Evolutionary conservation across 2,113 vertebrate genomes (phyloP).

Genomic region (Gallinago media): DNA sequence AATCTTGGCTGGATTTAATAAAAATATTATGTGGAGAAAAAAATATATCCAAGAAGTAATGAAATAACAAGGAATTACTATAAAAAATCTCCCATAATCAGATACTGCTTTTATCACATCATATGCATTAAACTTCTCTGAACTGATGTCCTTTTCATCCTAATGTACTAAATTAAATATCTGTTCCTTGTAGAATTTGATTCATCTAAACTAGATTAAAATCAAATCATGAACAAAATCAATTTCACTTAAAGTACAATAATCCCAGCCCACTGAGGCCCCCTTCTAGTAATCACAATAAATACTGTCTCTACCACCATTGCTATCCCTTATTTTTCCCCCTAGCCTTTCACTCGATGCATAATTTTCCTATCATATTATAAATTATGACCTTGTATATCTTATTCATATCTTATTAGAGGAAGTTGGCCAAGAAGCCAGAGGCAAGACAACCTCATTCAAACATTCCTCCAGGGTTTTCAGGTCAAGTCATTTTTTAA

Average conservation of each 20-base stretch:
- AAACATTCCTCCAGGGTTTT: conserved; percentile 57
- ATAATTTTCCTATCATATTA: conserved; percentile 68
- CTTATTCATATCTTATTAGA: conserved; percentile 64
- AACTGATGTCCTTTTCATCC: conserved; percentile 84
- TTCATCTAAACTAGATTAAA: conserved; percentile 86
- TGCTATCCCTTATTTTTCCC: conserved; percentile 26
- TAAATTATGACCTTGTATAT: conserved; percentile 68
- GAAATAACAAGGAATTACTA: conserved; percentile 76
- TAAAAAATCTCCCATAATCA: conserved; percentile 73
- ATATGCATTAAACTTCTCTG: conserved; percentile 80
- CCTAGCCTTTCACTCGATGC: conserved; percentile 52
- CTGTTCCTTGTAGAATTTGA: conserved; percentile 83
- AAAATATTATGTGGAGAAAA: conserved; percentile 53
- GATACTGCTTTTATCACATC: conserved; percentile 80
- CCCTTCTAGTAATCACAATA: conserved; percentile 78
- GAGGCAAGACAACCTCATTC: conserved; percentile 57
- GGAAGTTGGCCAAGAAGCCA: conserved; percentile 49
- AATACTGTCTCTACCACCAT: conserved; percentile 56
- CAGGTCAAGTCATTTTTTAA: conserved; percentile 63
- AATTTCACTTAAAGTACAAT: conserved; percentile 85
- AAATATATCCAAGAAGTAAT: conserved; percentile 62
- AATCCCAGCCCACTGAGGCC: conserved; percentile 79
- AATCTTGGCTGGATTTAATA: conserved; percentile 48
- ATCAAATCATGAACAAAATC: conserved; percentile 86
- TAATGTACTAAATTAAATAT: conserved; percentile 87